Evolutionary conservation across 2,113 vertebrate genomes (phyloP).

Genomic region (Formicarius rufipectus): DNA sequence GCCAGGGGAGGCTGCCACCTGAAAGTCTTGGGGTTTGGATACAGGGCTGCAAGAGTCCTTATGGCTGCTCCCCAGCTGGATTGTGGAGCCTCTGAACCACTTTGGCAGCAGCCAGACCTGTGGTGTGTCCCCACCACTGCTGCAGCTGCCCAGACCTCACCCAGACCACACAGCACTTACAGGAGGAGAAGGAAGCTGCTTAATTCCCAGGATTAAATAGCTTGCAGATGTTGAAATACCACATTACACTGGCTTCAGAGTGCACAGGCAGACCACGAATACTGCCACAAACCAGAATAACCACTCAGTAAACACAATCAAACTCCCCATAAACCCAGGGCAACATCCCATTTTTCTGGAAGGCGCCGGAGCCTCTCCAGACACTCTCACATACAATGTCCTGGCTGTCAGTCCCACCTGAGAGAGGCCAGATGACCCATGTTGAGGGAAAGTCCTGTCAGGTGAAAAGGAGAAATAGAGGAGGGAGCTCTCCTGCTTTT

Average conservation of each 20-base stretch:
- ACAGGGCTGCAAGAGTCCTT: neutral
- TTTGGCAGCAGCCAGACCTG: neutral
- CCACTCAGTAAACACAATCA: slow-evolving; percentile 6
- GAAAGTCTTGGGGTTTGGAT: accelerated
- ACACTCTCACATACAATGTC: neutral
- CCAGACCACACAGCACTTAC: neutral
- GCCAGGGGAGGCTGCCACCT: neutral
- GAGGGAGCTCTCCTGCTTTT: neutral
- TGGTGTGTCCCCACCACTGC: neutral
- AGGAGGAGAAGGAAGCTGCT: neutral
- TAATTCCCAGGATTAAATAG: slow-evolving; percentile 37
- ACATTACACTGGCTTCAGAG: neutral
- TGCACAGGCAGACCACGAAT: slow-evolving; percentile 3
- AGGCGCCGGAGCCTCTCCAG: neutral
- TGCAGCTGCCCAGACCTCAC: neutral
- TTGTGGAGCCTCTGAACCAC: neutral
- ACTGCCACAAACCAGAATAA: slow-evolving; percentile 9
- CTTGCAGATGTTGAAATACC: slow-evolving; percentile 63
- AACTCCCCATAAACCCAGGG: neutral
- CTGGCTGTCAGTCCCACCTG: neutral
- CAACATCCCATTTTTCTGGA: neutral
- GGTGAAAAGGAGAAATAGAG: neutral
- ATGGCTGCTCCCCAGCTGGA: neutral
- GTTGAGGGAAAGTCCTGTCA: neutral
- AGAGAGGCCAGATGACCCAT: accelerated